Evolutionary conservation across 2,113 vertebrate species (phyloP).

Genomic region (Ia io): DNA sequence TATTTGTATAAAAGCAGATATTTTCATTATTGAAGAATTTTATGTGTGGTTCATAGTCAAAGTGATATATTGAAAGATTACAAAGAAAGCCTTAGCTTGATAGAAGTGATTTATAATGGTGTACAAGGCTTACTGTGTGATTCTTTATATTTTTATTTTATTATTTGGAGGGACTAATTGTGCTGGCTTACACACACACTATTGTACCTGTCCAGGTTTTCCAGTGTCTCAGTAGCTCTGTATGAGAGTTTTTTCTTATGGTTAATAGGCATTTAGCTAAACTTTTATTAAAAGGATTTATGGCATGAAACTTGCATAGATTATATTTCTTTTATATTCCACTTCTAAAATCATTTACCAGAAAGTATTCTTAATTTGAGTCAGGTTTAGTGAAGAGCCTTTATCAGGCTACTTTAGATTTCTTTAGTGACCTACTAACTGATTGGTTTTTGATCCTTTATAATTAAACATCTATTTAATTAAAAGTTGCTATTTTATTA

Average conservation of each 20-base stretch:
- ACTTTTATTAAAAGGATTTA: constrained; percentile 53
- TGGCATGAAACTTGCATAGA: not conserved
- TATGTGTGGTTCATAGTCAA: not conserved
- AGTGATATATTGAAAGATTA: constrained; percentile 5
- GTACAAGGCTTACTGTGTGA: not conserved
- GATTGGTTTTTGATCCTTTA: constrained; percentile 34
- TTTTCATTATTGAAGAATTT: constrained; percentile 44
- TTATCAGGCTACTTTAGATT: constrained; percentile 36
- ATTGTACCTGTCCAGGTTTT: not conserved
- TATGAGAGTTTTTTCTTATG: constrained; percentile 5
- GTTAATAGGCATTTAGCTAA: constrained; percentile 41
- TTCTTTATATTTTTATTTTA: constrained; percentile 44
- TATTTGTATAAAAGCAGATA: constrained; percentile 29
- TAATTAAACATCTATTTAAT: constrained; percentile 52
- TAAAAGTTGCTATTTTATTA: not conserved
- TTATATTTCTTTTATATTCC: constrained; percentile 13
- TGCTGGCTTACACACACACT: not conserved
- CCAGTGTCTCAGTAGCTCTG: not conserved
- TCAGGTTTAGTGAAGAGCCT: constrained; percentile 1
- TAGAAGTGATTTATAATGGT: constrained; percentile 29
- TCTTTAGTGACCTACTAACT: constrained; percentile 53
- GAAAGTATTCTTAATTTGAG: constrained; percentile 46
- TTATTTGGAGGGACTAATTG: not conserved
- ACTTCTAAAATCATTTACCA: constrained; percentile 37
- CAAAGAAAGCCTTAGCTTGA: not conserved